A percentile compares a stretch with the other conserved stretches of the same genome.
Conservation (phyloP, 2,888 invertebrate genomes). For the Pinctada fucata region DNA sequence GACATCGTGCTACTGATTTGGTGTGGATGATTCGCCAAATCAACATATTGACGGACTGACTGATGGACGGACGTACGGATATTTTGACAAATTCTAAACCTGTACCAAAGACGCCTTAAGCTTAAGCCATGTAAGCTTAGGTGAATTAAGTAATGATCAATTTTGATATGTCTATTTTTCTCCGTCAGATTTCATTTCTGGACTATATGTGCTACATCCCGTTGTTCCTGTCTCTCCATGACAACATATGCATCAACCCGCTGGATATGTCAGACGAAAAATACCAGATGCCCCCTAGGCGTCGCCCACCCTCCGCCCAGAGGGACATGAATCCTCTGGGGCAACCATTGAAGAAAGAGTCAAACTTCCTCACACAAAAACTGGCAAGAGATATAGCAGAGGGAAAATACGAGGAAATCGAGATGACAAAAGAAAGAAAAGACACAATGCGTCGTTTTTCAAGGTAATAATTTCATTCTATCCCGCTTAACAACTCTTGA, state of each 20-base stretch:
- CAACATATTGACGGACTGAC: too few relatives aligned
- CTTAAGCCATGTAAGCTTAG: too few relatives aligned
- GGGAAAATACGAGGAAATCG: conserved; percentile 58
- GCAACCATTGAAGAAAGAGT: conserved; percentile 64
- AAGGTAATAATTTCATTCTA: conserved; percentile 20
- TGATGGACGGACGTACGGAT: too few relatives aligned
- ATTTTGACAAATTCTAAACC: too few relatives aligned
- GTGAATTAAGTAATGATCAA: too few relatives aligned
- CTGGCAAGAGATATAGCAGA: conserved; percentile 67
- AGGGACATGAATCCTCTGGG: conserved; percentile 75
- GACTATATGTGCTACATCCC: conserved; percentile 76
- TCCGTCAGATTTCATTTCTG: conserved; percentile 73
- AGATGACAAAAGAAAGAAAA: conserved; percentile 57
- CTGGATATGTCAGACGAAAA: conserved; percentile 74
- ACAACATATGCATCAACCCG: conserved; percentile 74
- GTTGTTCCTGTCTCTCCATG: conserved; percentile 76
- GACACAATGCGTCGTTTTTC: conserved; percentile 53
- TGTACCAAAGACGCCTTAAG: too few relatives aligned
- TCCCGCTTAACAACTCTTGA: neutral
- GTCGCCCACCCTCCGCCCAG: conserved; percentile 65
- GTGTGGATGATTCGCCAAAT: too few relatives aligned
- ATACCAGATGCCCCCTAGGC: conserved; percentile 61
- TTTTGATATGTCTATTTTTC: too few relatives aligned
- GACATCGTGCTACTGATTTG: too few relatives aligned
- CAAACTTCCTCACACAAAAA: conserved; percentile 61